Percentiles rank a stretch among this genome's conserved stretches.
Conservation (phyloP, 2,888 invertebrate species). For the Ashinkailepas kermadecensis region DNA sequence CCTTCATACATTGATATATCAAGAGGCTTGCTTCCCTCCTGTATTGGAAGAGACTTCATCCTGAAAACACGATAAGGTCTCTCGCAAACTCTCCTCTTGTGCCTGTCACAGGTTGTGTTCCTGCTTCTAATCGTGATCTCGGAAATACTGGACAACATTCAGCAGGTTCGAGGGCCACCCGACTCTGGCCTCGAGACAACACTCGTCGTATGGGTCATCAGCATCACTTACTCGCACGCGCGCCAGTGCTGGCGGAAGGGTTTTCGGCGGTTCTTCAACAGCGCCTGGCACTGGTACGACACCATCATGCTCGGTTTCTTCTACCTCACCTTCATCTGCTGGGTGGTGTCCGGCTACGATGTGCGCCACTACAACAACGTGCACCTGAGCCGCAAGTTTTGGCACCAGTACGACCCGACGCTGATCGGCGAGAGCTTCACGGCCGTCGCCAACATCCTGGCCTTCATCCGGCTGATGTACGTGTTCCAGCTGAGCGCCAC, state of each 20-base stretch:
- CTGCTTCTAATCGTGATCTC: slow-evolving; percentile 54
- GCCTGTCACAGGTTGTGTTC: slow-evolving; percentile 45
- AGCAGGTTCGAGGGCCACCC: slow-evolving; percentile 53
- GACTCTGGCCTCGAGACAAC: slow-evolving; percentile 44
- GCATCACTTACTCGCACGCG: slow-evolving; percentile 12
- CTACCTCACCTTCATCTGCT: slow-evolving; percentile 12
- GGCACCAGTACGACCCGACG: slow-evolving; percentile 57
- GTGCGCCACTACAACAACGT: slow-evolving; percentile 44
- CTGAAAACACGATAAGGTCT: no score
- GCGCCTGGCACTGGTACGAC: slow-evolving; percentile 52
- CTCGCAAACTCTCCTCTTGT: no score
- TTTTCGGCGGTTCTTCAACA: slow-evolving; percentile 41
- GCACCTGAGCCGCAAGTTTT: slow-evolving; percentile 55
- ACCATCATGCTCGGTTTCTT: background rate
- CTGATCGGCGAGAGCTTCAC: slow-evolving; percentile 59
- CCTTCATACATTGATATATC: no score
- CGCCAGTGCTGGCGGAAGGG: slow-evolving; percentile 21
- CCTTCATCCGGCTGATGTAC: slow-evolving; percentile 56
- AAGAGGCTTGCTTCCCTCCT: no score
- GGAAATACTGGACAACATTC: slow-evolving; percentile 49
- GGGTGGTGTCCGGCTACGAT: slow-evolving; percentile 40
- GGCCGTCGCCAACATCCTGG: slow-evolving; percentile 59
- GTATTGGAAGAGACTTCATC: no score
- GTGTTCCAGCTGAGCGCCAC: slow-evolving; percentile 56
- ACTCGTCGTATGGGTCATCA: background rate